A percentile compares a stretch with the other conserved stretches of the same genome.
phyloP scores from a whole-genome alignment of 2,888 invertebrate genomes.

The Euspilapteryx auroguttella region DNA sequence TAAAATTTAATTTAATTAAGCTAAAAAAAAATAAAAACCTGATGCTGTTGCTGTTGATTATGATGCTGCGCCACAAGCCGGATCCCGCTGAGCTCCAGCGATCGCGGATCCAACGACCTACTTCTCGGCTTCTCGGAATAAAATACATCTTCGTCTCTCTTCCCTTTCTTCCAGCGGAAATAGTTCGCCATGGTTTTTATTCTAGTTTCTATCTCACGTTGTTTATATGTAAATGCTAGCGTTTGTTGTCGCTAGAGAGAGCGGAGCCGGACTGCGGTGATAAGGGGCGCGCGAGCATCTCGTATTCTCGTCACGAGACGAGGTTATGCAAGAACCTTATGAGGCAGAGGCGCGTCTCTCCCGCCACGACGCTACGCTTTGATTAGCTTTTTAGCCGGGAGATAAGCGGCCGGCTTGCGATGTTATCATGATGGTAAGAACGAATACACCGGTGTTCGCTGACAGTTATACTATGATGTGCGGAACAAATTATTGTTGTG shows the following conservation, averaged over 20 bases:
- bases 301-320: slow-evolving; percentile 54
- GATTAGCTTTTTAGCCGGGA: too few relatives aligned
- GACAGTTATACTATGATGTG: too few relatives aligned
- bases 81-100: slow-evolving; percentile 70
- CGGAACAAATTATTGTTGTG: too few relatives aligned
- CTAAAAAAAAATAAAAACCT: too few relatives aligned
- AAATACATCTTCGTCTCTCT: slow-evolving; percentile 58
- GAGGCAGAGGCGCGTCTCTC: slow-evolving; percentile 14
- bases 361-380: not conserved
- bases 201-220: too few relatives aligned
- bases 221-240: too few relatives aligned
- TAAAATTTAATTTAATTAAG: too few relatives aligned
- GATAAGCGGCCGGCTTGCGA: too few relatives aligned
- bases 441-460: too few relatives aligned
- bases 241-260: too few relatives aligned
- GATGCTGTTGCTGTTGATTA: slow-evolving; percentile 13
- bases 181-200: slow-evolving; percentile 61
- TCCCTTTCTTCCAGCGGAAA: slow-evolving; percentile 70
- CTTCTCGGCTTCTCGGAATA: slow-evolving; percentile 68
- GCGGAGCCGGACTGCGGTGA: too few relatives aligned
- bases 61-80: slow-evolving; percentile 57
- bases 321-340: slow-evolving; percentile 34
- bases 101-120: slow-evolving; percentile 72
- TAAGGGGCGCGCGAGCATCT: slow-evolving; percentile 13
- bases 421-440: too few relatives aligned